Conservation (phyloP, 1,140 invertebrate genomes). For the Eupristina koningsbergeri region DNA sequence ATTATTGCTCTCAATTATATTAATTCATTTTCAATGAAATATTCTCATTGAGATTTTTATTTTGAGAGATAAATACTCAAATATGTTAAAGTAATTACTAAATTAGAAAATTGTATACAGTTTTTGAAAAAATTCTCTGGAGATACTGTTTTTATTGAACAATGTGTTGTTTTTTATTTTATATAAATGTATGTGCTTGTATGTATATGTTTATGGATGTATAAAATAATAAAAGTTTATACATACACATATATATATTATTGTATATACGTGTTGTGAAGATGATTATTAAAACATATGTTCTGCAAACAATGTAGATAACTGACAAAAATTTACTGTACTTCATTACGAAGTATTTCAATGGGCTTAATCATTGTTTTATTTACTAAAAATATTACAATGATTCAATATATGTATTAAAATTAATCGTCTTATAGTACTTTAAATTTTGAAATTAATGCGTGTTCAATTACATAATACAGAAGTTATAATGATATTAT, state of each 20-base stretch:
- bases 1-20: conserved; percentile 5
- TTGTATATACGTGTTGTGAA: conserved; percentile 40
- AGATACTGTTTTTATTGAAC: conserved; percentile 30
- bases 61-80: conserved; percentile 7
- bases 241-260: no score
- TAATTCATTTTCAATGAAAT: conserved; percentile 37
- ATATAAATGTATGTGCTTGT: conserved; percentile 1
- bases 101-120: conserved; percentile 20
- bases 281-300: conserved; percentile 56
- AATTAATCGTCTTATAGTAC: conserved; percentile 66
- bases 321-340: conserved; percentile 58
- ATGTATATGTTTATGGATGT: no score
- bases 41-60: conserved; percentile 1
- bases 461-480: conserved; percentile 48
- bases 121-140: conserved; percentile 44
- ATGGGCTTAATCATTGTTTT: conserved; percentile 63
- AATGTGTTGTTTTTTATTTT: conserved; percentile 50
- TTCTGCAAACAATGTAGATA: conserved; percentile 63
- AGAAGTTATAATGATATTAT: conserved; percentile 21
- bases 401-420: conserved; percentile 62
- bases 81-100: conserved; percentile 18
- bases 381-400: conserved; percentile 66
- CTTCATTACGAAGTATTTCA: conserved; percentile 63
- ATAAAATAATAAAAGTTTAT: no score
- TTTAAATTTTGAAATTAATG: conserved; percentile 40